These are phyloP conservation scores for Drosophila bifasciata DNA, from an alignment of 1,140 invertebrate species.

Conservation along the genomic window DNA sequence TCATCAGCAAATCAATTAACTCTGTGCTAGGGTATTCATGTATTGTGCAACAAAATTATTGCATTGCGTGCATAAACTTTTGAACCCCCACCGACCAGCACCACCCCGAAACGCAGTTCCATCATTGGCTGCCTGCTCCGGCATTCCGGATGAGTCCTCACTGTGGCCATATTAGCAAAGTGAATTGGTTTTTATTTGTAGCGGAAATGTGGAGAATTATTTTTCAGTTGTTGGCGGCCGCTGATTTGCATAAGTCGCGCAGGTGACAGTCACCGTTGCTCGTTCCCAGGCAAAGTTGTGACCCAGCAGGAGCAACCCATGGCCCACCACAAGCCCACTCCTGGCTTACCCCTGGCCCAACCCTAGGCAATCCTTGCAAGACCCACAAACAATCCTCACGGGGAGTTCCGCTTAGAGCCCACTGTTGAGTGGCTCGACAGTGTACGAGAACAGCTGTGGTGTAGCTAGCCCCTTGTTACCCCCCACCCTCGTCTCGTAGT, in stretches of 20 bases:
- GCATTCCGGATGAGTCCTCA: conserved; percentile 63
- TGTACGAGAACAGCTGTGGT: conserved; percentile 35
- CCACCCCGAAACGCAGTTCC: conserved; percentile 56
- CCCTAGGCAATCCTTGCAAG: no score
- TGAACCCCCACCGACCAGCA: conserved; percentile 43
- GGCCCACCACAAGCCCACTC: background rate
- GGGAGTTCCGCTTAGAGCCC: background rate
- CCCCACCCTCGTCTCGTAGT: no score
- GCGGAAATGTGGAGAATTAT: conserved; percentile 80
- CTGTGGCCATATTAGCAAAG: conserved; percentile 77
- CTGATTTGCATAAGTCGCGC: conserved; percentile 71
- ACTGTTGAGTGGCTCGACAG: conserved; percentile 1
- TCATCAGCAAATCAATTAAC: background rate
- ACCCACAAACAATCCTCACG: background rate
- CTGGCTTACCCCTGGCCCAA: background rate
- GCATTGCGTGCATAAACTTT: conserved; percentile 74
- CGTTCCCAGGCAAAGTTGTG: conserved; percentile 3
- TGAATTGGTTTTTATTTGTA: conserved; percentile 81
- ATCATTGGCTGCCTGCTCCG: conserved; percentile 11
- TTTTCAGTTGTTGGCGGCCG: conserved; percentile 30
- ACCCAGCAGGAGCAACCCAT: background rate
- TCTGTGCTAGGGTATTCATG: conserved; percentile 13
- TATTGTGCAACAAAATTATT: conserved; percentile 62
- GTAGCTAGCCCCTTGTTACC: no score
- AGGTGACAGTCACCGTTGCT: conserved; percentile 50